Conservation (phyloP, 2,888 invertebrate species). For the Thera britannica region DNA sequence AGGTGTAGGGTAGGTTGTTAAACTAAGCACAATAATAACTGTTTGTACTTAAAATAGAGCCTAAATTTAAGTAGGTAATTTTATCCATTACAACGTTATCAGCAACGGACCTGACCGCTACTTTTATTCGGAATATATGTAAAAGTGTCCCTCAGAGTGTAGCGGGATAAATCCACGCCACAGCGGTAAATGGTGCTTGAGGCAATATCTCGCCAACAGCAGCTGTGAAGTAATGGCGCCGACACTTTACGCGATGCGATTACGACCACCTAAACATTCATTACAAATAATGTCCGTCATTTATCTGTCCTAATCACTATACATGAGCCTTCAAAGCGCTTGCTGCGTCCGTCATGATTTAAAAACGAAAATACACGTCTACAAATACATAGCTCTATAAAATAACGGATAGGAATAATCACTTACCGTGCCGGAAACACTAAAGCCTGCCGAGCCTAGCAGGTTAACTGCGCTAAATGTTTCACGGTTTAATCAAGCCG, state of each 20-base stretch:
- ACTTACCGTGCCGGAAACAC: slow-evolving; percentile 34
- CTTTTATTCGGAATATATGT: slow-evolving; percentile 51
- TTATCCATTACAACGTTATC: slow-evolving; percentile 22
- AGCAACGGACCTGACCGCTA: slow-evolving; percentile 41
- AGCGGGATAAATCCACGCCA: slow-evolving; percentile 70
- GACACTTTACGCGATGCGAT: slow-evolving; percentile 84
- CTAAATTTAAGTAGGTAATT: slow-evolving; percentile 5
- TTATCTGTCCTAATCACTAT: slow-evolving; percentile 82
- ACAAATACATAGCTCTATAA: slow-evolving; percentile 27
- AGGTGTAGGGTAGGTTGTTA: background rate
- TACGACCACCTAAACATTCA: slow-evolving; percentile 85
- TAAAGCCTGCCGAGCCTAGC: slow-evolving; percentile 51
- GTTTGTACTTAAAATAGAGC: background rate
- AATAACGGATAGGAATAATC: slow-evolving; percentile 37
- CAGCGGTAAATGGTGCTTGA: slow-evolving; percentile 74
- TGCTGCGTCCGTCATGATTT: slow-evolving; percentile 54
- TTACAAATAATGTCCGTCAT: slow-evolving; percentile 84
- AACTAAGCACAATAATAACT: background rate
- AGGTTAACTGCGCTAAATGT: slow-evolving; percentile 76
- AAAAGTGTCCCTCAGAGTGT: slow-evolving; percentile 60
- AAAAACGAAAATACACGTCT: slow-evolving; percentile 49
- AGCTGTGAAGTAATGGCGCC: slow-evolving; percentile 83
- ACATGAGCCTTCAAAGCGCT: slow-evolving; percentile 63
- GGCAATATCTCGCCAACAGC: slow-evolving; percentile 82
- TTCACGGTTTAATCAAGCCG: slow-evolving; percentile 83